phyloP scores from a whole-genome alignment of 2,113 vertebrate genomes.

The Heteronetta atricapilla region DNA sequence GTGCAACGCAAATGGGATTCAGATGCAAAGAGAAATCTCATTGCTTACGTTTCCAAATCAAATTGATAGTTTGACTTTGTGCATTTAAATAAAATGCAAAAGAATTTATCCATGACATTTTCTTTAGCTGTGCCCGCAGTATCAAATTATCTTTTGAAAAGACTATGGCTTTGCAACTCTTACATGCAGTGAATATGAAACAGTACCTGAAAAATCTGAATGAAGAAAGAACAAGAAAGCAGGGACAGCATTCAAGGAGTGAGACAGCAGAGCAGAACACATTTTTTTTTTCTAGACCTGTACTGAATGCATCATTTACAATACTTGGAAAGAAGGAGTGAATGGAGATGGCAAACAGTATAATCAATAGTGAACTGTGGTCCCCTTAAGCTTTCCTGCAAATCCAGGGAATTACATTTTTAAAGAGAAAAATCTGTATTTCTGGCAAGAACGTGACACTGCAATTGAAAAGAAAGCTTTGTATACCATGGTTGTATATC shows the following conservation, averaged over 20 bases:
- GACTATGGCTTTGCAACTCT: neutral
- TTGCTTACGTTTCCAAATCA: neutral
- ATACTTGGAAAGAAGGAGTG: neutral
- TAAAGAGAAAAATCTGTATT: neutral
- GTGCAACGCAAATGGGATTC: neutral
- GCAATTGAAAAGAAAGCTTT: neutral
- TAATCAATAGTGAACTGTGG: neutral
- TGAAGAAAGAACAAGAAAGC: neutral
- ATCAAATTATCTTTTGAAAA: conserved; percentile 14
- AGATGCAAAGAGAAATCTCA: neutral
- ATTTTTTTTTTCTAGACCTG: neutral
- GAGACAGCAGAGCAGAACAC: neutral
- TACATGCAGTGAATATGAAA: neutral
- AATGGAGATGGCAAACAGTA: neutral
- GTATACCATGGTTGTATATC: neutral
- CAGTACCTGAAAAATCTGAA: neutral
- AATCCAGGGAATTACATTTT: conserved; percentile 13
- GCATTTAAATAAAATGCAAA: neutral
- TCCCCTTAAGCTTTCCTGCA: neutral
- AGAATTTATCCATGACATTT: neutral
- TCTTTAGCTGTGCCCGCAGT: neutral
- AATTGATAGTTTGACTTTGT: neutral
- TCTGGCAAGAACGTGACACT: neutral
- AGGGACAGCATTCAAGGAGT: neutral
- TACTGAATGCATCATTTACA: neutral